Evolutionary conservation across 2,113 vertebrate genomes (phyloP).

Genomic region (Chaetodon auriga): DNA sequence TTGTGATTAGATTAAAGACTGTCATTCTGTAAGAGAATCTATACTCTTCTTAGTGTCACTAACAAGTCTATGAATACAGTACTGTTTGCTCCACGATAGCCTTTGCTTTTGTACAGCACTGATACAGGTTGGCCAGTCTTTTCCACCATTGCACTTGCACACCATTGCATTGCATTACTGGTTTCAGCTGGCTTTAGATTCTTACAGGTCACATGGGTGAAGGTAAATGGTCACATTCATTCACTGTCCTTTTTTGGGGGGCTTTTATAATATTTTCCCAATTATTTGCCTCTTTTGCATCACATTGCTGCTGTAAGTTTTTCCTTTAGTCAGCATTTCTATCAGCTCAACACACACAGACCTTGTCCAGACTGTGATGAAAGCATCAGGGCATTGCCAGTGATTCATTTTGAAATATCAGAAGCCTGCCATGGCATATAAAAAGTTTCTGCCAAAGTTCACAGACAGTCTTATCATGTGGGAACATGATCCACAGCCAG

Average conservation of each 20-base stretch:
- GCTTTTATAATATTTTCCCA: not conserved
- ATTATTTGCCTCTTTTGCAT: not conserved
- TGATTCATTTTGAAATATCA: conserved; percentile 73
- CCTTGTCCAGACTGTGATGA: conserved; percentile 51
- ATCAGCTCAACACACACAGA: not conserved
- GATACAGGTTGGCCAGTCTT: not conserved
- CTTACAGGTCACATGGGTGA: not conserved
- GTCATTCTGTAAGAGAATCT: not conserved
- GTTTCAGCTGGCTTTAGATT: not conserved
- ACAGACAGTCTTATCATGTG: conserved; percentile 60
- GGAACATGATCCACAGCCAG: conserved; percentile 24
- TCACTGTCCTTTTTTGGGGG: not conserved
- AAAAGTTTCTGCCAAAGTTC: conserved; percentile 61
- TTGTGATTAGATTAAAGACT: not conserved
- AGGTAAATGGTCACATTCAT: not conserved
- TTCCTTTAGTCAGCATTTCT: conserved; percentile 46
- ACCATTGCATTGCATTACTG: not conserved
- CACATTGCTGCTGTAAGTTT: not conserved
- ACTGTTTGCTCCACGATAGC: not conserved
- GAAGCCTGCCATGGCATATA: conserved; percentile 42
- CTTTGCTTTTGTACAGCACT: not conserved
- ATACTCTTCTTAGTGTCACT: not conserved
- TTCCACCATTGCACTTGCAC: not conserved
- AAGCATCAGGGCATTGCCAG: conserved; percentile 62
- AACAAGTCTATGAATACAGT: not conserved